A percentile compares a stretch with the other conserved stretches of the same genome.
These are phyloP conservation scores for Tringa solitaria DNA, from an alignment of 2,113 vertebrate species.

Conservation along the genomic window DNA sequence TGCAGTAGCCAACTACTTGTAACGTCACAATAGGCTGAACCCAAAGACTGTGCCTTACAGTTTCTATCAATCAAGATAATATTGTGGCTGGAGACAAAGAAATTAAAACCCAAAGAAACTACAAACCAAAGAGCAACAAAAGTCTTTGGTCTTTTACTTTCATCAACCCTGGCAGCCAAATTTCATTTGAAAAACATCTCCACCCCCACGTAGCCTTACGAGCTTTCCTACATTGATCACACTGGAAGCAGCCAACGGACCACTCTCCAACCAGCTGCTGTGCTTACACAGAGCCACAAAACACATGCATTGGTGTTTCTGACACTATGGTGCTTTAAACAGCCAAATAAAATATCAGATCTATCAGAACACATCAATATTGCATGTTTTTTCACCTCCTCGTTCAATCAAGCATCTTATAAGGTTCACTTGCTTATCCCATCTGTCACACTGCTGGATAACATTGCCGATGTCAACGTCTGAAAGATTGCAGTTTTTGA, in stretches of 20 bases:
- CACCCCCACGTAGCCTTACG: neutral
- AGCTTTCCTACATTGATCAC: neutral
- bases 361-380: neutral
- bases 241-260: neutral
- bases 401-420: conserved; percentile 70
- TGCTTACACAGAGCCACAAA: neutral
- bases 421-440: conserved; percentile 45
- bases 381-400: conserved; percentile 69
- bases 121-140: neutral
- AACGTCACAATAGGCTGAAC: neutral
- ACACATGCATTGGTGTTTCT: neutral
- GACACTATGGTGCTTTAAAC: neutral
- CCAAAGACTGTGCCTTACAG: neutral
- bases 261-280: neutral
- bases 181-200: neutral
- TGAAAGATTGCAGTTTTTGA: conserved; percentile 64
- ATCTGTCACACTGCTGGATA: conserved; percentile 46
- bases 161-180: neutral
- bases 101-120: neutral
- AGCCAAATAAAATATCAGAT: neutral
- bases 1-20: neutral
- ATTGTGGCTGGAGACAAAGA: neutral
- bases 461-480: conserved; percentile 69
- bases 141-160: neutral
- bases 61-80: neutral